Conservation (phyloP, 2,797 vertebrate genomes). For the Sebastes diploproa region DNA sequence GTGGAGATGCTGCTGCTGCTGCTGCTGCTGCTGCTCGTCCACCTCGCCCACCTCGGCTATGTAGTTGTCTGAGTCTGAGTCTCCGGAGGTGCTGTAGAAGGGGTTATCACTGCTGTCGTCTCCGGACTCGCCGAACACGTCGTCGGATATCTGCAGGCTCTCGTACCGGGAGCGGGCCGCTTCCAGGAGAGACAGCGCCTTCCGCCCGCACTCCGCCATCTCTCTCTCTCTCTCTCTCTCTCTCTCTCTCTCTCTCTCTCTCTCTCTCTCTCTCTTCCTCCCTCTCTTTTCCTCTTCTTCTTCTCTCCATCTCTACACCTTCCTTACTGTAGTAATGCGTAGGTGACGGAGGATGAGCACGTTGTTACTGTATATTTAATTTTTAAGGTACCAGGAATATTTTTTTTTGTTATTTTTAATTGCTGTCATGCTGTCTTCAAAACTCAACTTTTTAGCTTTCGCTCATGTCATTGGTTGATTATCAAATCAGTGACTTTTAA, state of each 20-base stretch:
- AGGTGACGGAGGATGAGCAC: not conserved
- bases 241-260: not conserved
- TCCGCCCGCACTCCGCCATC: constrained; percentile 89
- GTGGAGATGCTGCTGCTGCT: constrained; percentile 49
- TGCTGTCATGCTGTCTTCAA: not conserved
- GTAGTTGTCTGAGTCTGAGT: constrained; percentile 92
- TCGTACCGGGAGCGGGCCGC: constrained; percentile 96
- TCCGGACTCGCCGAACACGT: constrained; percentile 96
- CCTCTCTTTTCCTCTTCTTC: not conserved
- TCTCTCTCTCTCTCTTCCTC: not conserved
- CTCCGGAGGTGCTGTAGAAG: constrained; percentile 96
- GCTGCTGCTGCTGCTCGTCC: constrained; percentile 60
- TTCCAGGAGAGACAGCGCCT: constrained; percentile 92
- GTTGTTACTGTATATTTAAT: not conserved
- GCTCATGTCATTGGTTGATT: not conserved
- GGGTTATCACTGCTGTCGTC: constrained; percentile 97
- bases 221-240: constrained; percentile 33
- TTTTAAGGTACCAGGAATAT: not conserved
- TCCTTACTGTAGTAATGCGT: constrained; percentile 14
- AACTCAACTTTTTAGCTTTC: not conserved
- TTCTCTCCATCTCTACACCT: not conserved
- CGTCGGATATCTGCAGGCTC: constrained; percentile 98
- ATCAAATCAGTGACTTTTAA: not conserved
- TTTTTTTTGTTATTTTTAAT: too few relatives aligned
- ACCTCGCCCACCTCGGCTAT: constrained; percentile 72